Evolutionary conservation across 2,113 vertebrate species (phyloP).

Genomic region (Pan troglodytes): DNA sequence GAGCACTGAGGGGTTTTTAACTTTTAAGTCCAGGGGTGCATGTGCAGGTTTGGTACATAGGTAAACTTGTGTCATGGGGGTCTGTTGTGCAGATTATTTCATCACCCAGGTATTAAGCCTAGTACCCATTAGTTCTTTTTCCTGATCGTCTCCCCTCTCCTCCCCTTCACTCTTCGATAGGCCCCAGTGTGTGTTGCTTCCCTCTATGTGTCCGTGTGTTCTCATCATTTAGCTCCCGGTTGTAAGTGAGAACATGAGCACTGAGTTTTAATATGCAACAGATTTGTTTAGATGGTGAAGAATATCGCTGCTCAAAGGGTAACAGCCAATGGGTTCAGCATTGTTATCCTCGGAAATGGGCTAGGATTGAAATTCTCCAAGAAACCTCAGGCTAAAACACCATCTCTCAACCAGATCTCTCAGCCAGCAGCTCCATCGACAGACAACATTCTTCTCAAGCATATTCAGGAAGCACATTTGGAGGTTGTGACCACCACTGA

Average conservation of each 20-base stretch:
- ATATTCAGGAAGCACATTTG: neutral
- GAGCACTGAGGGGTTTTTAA: neutral
- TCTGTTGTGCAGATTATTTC: too few relatives aligned
- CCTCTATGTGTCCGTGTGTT: too few relatives aligned
- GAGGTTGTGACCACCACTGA: neutral
- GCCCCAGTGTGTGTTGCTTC: too few relatives aligned
- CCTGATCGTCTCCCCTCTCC: too few relatives aligned
- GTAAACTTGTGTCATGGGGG: too few relatives aligned
- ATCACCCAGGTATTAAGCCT: too few relatives aligned
- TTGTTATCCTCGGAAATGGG: neutral
- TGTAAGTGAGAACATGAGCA: neutral
- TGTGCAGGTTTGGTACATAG: too few relatives aligned
- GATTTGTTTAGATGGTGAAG: neutral
- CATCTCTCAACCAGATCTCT: neutral
- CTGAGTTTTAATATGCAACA: fast-evolving
- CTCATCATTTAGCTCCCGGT: too few relatives aligned
- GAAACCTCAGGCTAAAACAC: neutral
- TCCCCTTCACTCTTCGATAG: too few relatives aligned
- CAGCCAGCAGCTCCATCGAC: too few relatives aligned
- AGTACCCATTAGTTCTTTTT: too few relatives aligned
- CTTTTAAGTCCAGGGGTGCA: too few relatives aligned
- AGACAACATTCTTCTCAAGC: neutral
- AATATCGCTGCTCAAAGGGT: neutral
- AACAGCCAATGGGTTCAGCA: neutral
- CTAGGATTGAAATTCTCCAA: neutral